Conservation (phyloP, 2,888 invertebrate species). For the Adela reaumurella region DNA sequence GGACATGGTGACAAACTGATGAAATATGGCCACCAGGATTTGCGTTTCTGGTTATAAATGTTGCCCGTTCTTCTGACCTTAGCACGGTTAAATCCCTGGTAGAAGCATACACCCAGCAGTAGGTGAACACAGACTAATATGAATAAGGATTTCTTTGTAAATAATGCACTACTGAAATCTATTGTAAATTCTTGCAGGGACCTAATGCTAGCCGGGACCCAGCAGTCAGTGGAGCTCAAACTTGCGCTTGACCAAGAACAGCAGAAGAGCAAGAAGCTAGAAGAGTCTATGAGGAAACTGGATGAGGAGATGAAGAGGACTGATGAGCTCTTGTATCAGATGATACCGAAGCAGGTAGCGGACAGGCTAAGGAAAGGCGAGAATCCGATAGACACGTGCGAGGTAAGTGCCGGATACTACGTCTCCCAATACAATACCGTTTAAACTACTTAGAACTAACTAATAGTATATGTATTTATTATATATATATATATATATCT, state of each 20-base stretch:
- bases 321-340: constrained; percentile 93
- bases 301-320: constrained; percentile 96
- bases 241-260: constrained; percentile 94
- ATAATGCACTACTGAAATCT: too few relatives aligned
- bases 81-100: too few relatives aligned
- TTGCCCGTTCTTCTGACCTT: too few relatives aligned
- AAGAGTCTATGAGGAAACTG: constrained; percentile 93
- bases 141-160: too few relatives aligned
- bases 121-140: too few relatives aligned
- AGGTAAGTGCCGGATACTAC: constrained; percentile 56
- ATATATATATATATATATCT: too few relatives aligned
- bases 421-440: too few relatives aligned
- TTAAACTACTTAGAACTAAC: too few relatives aligned
- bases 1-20: too few relatives aligned
- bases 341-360: constrained; percentile 98
- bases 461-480: too few relatives aligned
- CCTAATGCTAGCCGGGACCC: constrained; percentile 92
- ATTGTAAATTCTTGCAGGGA: constrained; percentile 64
- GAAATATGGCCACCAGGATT: constrained; percentile 49
- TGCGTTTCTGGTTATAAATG: too few relatives aligned
- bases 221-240: constrained; percentile 95
- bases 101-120: too few relatives aligned
- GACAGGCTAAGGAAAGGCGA: constrained; percentile 91
- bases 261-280: constrained; percentile 92
- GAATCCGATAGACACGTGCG: constrained; percentile 93